Base-by-base conservation (phyloP, 2,888 invertebrate genomes). In the Eupithecia insigniata region DNA sequence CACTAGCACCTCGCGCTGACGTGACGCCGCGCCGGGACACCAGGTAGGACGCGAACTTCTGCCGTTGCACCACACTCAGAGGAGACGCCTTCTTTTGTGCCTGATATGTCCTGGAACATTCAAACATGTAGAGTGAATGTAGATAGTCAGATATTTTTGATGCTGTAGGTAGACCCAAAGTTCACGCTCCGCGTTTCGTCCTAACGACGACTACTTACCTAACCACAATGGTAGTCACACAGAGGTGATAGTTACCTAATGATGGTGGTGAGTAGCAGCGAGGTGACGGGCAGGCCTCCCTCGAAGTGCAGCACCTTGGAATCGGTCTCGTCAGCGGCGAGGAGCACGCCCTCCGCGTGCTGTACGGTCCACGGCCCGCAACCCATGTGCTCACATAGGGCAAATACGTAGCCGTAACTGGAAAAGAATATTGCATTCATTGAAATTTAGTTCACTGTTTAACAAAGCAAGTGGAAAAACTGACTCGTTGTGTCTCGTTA, bases 271-370 rank as follows among this genome's bases (percentile, higher is more conserved):
- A 96, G 89, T 39, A 96, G 83, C 39, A 95, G 85, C 0, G 96
- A 95, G 0, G 98, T 98, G 64, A 97, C 96, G 2, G 97, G 97
- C 67, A 98, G 94, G 12, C 98, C 98, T 39, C 98, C 98, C 89
- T 99, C 99, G 90, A 98, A 99, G 93, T 99, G 97, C 76, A 98
- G 93, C 82, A 97, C 96, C 83, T 96, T 96, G 16, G 97, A 97
- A 91, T 99, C 98, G 6, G 98, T 97, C 95, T 99, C 99, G 91
- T 99, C 99, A 2, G 99, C 99, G 85, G 99, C 98, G 4, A 98
- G 96, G 74, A 99, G 95, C n/a, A 98, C 97, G 87, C 99, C 98
- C 90, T 99, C 98, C 32, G 99, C 96, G 69, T 97, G 96, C 74
- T 97, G 96, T 61, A 96, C 95, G 72, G 96, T 96, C 87, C 95